A percentile compares a stretch with the other conserved stretches of the same genome.
Evolutionary conservation across 2,113 vertebrate genomes (phyloP).

Genomic region (Anguilla japonica): DNA sequence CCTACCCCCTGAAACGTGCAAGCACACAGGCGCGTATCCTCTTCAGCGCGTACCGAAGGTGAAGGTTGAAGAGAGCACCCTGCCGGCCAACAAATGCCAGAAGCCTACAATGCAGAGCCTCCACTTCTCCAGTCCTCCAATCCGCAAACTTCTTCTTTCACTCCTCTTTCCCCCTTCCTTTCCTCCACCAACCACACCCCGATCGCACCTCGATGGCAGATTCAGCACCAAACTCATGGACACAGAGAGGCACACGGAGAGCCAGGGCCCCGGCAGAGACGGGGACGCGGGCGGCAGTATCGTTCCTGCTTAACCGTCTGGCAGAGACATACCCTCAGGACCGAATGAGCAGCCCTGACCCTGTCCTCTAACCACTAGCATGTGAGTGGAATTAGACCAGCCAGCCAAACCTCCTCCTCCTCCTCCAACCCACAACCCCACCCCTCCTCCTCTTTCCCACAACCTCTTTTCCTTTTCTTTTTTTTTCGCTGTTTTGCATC

Average conservation of each 20-base stretch:
- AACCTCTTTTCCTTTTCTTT: neutral
- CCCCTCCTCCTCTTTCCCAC: neutral
- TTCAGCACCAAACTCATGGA: slow-evolving; percentile 38
- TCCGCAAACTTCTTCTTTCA: neutral
- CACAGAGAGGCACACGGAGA: slow-evolving; percentile 7
- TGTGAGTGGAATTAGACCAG: slow-evolving; percentile 65
- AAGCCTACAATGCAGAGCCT: slow-evolving; percentile 22
- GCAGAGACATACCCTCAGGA: neutral
- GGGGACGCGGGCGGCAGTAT: neutral
- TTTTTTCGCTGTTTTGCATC: neutral
- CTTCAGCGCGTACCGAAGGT: slow-evolving; percentile 5
- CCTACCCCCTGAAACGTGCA: slow-evolving; percentile 35
- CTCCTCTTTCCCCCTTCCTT: neutral
- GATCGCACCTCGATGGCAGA: slow-evolving; percentile 46
- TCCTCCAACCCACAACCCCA: neutral
- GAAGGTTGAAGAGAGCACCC: slow-evolving; percentile 38
- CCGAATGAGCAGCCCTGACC: slow-evolving; percentile 30
- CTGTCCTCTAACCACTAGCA: slow-evolving; percentile 57
- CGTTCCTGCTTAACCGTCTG: neutral
- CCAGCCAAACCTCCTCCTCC: slow-evolving; percentile 19
- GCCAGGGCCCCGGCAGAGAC: neutral
- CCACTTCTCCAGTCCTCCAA: neutral
- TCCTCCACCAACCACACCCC: neutral
- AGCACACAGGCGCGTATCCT: neutral
- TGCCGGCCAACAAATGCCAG: neutral